Base-by-base conservation (phyloP, 2,113 vertebrate species). In the Pluvialis apricaria region DNA sequence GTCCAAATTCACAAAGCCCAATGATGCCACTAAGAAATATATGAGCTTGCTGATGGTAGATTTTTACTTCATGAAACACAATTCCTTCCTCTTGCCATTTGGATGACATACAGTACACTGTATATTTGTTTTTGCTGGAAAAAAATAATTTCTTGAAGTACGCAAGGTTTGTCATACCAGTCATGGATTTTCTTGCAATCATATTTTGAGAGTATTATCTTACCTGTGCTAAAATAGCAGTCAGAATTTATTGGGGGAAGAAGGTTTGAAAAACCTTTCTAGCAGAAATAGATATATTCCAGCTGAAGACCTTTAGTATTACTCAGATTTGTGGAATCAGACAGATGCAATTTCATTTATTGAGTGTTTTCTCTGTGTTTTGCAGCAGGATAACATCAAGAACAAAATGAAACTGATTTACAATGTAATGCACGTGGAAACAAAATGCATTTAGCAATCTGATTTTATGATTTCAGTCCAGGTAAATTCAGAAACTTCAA, bases 331-430 rank as follows among this genome's bases (percentile, higher is more conserved):
- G 76, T 51, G 3, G 78, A 89, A 87, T 87, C 57, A 65, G 84
- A 79, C 38, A 91, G 61, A 57, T 72, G 57, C 47, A 87, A 95
- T 96, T 96, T 85, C 81, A 72, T 89, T 92, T 91, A 82, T 18
- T 91, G 84, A 85, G 55, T 68, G 51, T 66, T 92, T 95, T 91
- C 83, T 81, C 71, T 86, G 36, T 87, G 40, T 52, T 92, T 94
- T 95, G 49, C 52, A 79, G 87, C 36, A 65, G 61, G 78, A 87
- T 61, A 93, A 87, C 70, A 92, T 52, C 31, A 69, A 65, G 70
- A 82, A 75, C 70, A 72, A 85, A 85, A 55, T 15, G 36, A 83
- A 93, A 58, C 49, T 69, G 72, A 96, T 87, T 82, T 85, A 86
- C 69, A 64, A 94, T 47, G 61, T 76, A 60, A 72, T 28, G 40